Base-by-base conservation (phyloP, 2,797 vertebrate genomes). In the Ispidina lecontei region DNA sequence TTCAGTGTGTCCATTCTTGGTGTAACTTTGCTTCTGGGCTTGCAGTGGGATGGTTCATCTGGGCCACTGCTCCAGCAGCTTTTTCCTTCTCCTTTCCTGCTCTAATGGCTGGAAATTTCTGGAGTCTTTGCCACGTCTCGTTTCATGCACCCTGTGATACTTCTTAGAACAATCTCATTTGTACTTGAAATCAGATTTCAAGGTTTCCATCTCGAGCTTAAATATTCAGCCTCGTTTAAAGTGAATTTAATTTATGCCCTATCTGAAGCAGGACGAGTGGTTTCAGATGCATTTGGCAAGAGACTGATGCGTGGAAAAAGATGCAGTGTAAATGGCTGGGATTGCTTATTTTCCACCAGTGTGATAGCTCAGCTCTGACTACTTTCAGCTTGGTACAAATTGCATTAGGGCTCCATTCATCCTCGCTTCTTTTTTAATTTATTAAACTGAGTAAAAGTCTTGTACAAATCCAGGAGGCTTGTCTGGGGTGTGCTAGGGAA, bases 11-110 rank as follows among this genome's bases (percentile, higher is more conserved):
- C 69, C 90, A 26, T 87, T 90, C 54, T 63, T 84, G 89, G 76
- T 86, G 26, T 14, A 88, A 60, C 73, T 68, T 75, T 88, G 28
- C 82, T 86, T 82, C 72, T 74, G 63, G 15, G 63, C 92, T 96
- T 90, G 54, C 76, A 49, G 39, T 87, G 75, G 33, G 93, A 93
- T 83, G 79, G 58, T 94, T 89, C 88, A 88, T 94, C 90, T 88
- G 68, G 28, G 44, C 90, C 39, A 82, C 11, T 83, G 12, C 3
- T 44, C 43, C 72, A 93, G 81, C 75, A 73, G 55, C 28, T 12
- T 76, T 91, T 84, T 86, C n/a, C 44, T 87, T 65, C 78, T 83
- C 47, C 37, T 52, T 29, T 75, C 82, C 75, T 39, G 14, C 37
- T 39, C 14, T 58, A 82, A 23, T 65, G 56, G 52, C 52, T 87